Evolutionary conservation across 2,797 vertebrate genomes (phyloP), one percentile per base, ranked within the genome.

Genomic region (Diplodus puntazzo): DNA sequence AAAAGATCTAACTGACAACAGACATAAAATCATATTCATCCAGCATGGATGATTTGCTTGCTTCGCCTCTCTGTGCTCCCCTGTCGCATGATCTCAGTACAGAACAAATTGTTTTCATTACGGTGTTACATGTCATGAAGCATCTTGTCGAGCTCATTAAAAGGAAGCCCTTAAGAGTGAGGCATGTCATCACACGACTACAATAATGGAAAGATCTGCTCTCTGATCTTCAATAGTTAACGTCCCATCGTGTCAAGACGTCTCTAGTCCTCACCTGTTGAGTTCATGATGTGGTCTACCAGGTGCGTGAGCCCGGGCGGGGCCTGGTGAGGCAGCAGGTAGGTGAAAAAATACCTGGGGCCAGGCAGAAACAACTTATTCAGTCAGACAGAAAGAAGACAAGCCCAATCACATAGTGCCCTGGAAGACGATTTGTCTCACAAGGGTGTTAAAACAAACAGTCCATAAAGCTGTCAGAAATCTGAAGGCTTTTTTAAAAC

Each of bases 271-370:
- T 94, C 91, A 96, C 96, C 95, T 93, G 97, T 98, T 87, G 95
- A 92, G 55, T 98, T 97, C 95, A 98, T 96, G 91, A 98, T 97
- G 81, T 94, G 94, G 0, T 95, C 92, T 81, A 98, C 92, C 90
- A 96, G 92, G 82, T 96, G 96, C 81, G 71, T 95, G 83, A 98
- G 89, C 80, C 91, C 66, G n/a, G 92, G 81, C 25, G 97, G 97
- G 69, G 97, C 96, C 77, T 96, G 96, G 85, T 98, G 96, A 78
- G 97, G 97, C 88, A 98, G 93, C 84, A 98, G 95, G 91, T 98
- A 98, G 42, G 96, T 98, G 93, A 98, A 98, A 88, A 98, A 98
- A 94, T 97, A 98, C 89, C 97, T 98, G 92, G 34, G 91, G 93
- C 69, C 62, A 39, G 11, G 82, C 71, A 87, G 71, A 93, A 65